Evolutionary conservation across 1,140 invertebrate genomes (phyloP), one percentile per base, ranked within the genome.

Genomic region (Drosophila pseudoananassae): DNA sequence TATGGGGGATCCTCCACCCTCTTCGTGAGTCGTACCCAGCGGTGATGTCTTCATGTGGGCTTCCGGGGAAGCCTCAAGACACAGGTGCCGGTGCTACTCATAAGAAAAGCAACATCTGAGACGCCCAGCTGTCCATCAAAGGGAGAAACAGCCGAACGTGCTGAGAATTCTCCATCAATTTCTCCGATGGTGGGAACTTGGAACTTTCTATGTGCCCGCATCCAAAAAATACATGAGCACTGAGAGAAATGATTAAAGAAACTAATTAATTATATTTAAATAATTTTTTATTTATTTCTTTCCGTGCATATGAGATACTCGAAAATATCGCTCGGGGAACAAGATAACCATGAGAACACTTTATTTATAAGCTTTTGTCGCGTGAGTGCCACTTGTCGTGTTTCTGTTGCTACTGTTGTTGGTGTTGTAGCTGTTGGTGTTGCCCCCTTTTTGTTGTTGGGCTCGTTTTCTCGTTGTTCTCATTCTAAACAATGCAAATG

Each of bases 401-500:
- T 69, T 55, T 27, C 23, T 51, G 58, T 64, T 63, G 9, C 40
- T 52, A 17, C 23, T 17, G 38, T 40, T 31, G 66, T n/a, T 50
- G 33, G 9, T 60, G 17, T 60, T 4, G n/a, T 25, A 45, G 51
- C 15, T 20, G 25, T 12, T 53, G 25, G 17, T 36, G 2, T 38
- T 55, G 43, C 47, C 66, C 45, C 38, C 46, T 9, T 63, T 58
- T 61, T 47, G n/a, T 53, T 25, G 23, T 36, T 59, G 70, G 61
- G 43, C 50, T 53, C 46, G 17, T 71, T 64, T 75, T 75, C 60
- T 66, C 55, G 70, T 15, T 87, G 82, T 85, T 85, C 82, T 78
- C 82, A 85, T 87, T 85, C 78, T 85, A 77, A 78, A 87, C 82
- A 82, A 78, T 78, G 82, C 78, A 76, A 76, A 59, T 76, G 72